These are phyloP conservation scores for Colletes collaris DNA, from an alignment of 2,888 invertebrate genomes.

Conservation along the genomic window DNA sequence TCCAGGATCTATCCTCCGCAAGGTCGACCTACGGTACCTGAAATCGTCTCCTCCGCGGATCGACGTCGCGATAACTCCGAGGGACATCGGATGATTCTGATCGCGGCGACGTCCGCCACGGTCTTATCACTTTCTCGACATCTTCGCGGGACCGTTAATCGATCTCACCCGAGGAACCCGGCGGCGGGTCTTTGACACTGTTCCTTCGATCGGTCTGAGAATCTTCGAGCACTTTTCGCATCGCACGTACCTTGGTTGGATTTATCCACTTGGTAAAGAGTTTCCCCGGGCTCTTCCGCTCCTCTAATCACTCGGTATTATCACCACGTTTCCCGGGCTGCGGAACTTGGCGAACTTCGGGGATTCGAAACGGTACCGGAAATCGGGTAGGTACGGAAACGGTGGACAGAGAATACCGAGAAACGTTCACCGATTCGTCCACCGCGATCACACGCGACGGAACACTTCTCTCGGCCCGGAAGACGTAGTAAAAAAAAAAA, in stretches of 20 bases:
- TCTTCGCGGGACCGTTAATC: conserved; percentile 54
- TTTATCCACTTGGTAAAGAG: conserved; percentile 56
- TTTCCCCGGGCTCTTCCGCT: conserved; percentile 15
- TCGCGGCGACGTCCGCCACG: conserved; percentile 4
- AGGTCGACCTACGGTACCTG: too few relatives aligned
- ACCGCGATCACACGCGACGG: conserved; percentile 70
- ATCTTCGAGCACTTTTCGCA: conserved; percentile 4
- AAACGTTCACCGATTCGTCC: conserved; percentile 36
- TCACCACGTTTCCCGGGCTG: conserved; percentile 40
- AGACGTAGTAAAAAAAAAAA: conserved; percentile 22
- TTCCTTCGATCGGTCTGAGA: conserved; percentile 9
- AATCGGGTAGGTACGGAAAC: background rate
- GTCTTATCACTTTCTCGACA: conserved; percentile 29
- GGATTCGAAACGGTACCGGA: background rate
- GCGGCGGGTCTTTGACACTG: conserved; percentile 24
- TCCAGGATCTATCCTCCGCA: background rate
- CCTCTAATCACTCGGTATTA: conserved; percentile 57
- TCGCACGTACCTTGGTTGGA: conserved; percentile 62
- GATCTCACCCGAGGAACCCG: conserved; percentile 9
- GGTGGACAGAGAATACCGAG: conserved; percentile 3
- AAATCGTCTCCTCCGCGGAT: too few relatives aligned
- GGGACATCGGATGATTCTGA: conserved; percentile 36
- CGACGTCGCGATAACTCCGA: too few relatives aligned
- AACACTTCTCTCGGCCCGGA: conserved; percentile 39
- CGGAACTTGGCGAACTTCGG: conserved; percentile 24